Base-by-base conservation (phyloP, 2,888 invertebrate species). In the Volucella bombylans region DNA sequence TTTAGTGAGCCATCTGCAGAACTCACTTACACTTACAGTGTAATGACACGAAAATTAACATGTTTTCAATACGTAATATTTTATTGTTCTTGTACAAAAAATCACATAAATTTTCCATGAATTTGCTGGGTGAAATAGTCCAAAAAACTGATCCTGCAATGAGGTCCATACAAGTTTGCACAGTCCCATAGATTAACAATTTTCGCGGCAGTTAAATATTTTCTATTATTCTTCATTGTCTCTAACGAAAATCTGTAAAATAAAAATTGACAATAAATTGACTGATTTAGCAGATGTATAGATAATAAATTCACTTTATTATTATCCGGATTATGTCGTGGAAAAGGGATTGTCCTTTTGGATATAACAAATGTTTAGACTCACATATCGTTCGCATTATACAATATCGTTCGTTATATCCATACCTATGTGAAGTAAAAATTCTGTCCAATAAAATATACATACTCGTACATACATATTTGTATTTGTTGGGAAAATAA, bases 311-410 rank as follows among this genome's bases (percentile, higher is more conserved):
- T 90, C 90, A 95, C 95, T 93, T 93, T 88, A 96, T 93, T 88
- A 95, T 90, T 65, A 94, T 93, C 88, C 94, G 93, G 65, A 96
- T 89, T 77, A 95, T 90, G 89, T 95, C 95, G 86, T 94, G 95
- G 59, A 95, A 92, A 73, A 96, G 92, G 2, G 95, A 95, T 87
- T 92, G 92, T 43, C 95, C 95, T 10, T 93, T 93, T 1, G 93
- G 92, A 23, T 93, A 93, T 68, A 95, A 90, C 87, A 93, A 91
- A 81, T 91, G 91, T 76, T 92, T 93, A 6, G 94, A 93, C 88
- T 96, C 96, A 88, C 96, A 96, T 79, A 96, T 93, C 79, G 94
- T 94, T 87, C 94, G 93, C 88, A 95, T 92, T 64, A 95, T 90
- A 89, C 96, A 96, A 81, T 91, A 87, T 8, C 88, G 88, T 2